Conservation (phyloP, 1,140 invertebrate genomes). For the Microplitis mediator region DNA sequence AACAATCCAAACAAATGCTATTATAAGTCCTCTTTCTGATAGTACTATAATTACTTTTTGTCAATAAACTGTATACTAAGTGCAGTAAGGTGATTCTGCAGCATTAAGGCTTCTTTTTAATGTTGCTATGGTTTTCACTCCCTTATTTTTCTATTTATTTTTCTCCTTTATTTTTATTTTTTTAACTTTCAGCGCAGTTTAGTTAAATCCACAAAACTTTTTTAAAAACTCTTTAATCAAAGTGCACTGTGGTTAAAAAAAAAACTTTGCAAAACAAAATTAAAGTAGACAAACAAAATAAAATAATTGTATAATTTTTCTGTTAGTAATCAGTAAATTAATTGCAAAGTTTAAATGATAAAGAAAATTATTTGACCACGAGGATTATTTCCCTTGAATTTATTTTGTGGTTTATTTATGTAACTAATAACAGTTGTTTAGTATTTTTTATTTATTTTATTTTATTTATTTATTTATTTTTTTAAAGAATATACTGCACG, state of each 20-base stretch:
- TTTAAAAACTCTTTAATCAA: constrained; percentile 14
- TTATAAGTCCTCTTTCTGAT: no score
- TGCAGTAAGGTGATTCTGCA: not conserved
- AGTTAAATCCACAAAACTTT: not conserved
- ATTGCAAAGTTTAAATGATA: not conserved
- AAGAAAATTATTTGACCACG: constrained; percentile 10
- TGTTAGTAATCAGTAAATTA: not conserved
- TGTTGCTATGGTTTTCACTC: not conserved
- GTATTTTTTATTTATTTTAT: no score
- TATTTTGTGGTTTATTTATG: not conserved
- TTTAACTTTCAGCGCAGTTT: not conserved
- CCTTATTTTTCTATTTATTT: not conserved
- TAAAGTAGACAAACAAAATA: not conserved
- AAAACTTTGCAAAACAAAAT: not conserved
- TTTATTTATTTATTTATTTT: not conserved
- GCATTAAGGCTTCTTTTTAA: constrained; percentile 1
- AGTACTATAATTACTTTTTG: no score
- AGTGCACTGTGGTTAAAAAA: not conserved
- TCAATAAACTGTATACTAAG: no score
- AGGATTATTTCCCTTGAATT: constrained; percentile 3
- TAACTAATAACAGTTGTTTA: constrained; percentile 8
- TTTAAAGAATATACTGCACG: not conserved
- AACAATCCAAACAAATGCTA: no score
- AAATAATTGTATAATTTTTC: not conserved
- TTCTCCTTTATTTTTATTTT: not conserved